Evolutionary conservation across 1,140 invertebrate genomes (phyloP), one percentile per base, ranked within the genome.

Genomic region (Leptopilina boulardi): DNA sequence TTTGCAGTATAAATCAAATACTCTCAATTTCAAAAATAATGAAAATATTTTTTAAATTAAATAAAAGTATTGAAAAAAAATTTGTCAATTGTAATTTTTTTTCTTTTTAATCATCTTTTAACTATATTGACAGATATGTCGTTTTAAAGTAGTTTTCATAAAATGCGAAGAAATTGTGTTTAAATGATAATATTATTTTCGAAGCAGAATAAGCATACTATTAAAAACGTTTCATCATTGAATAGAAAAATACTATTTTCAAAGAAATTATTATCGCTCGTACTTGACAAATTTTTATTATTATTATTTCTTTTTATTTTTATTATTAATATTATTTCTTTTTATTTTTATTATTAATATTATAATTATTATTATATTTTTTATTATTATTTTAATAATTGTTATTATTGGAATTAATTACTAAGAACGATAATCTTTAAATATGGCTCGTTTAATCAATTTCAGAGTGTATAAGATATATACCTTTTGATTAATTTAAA

Each of bases 101-200:
- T 66, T 30, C 47, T 18, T 8, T 18, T 66, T 30, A n/a, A 15
- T 15, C 15, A 15, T 15, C 3, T 30, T 66, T 66, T 26, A 66
- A 34, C 23, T 66, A 11, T 15, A 13, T n/a, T 51, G 47, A n/a
- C 23, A 13, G 56, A 59, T 26, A 30, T 66, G 59, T 30, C 23
- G 2, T 23, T 66, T 66, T 13, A 51, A 51, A 51, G 0, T 23
- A n/a, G 13, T 66, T 66, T 30, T 66, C 5, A 66, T 15, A 66
- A 66, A 66, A 66, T 66, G n/a, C 23, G 3, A 30, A 66, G 23
- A 30, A 30, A 66, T 8, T 11, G n/a, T 11, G 59, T 59, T 13
- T 18, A 18, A n/a, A 51, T 18, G 18, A 51, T 34, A 66, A 66
- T 66, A 66, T 30, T 66, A 30, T 30, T 66, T 66, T 66, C 59